Percentiles rank a stretch among this genome's conserved stretches.
Conservation (phyloP, 2,113 vertebrate genomes). For the Daubentonia madagascariensis region DNA sequence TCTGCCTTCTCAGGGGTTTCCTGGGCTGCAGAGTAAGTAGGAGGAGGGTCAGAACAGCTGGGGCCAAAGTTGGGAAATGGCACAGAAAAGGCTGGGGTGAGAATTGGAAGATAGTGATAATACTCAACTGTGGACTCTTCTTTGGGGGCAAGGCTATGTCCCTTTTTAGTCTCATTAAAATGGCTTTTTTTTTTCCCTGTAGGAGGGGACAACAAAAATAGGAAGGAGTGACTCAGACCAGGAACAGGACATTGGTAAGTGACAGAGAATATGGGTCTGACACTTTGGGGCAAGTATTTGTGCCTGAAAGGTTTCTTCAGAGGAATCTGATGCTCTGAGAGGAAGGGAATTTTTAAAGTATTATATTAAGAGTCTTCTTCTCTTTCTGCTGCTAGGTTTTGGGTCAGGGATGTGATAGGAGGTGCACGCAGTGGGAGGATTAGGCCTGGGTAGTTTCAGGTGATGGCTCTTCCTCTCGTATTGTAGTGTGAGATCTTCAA, state of each 20-base stretch:
- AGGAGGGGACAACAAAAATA: slow-evolving; percentile 96
- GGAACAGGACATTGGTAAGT: slow-evolving; percentile 95
- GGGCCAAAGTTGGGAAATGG: background rate
- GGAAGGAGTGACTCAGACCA: slow-evolving; percentile 89
- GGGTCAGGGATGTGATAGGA: background rate
- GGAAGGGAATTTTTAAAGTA: background rate
- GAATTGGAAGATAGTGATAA: background rate
- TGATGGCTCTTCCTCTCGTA: background rate
- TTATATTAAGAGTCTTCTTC: background rate
- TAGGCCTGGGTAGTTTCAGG: background rate
- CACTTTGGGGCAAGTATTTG: background rate
- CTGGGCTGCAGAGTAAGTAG: background rate
- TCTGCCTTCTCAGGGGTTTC: background rate
- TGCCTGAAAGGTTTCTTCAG: background rate
- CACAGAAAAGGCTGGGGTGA: background rate
- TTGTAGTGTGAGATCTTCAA: background rate
- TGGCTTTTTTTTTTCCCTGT: slow-evolving; percentile 32
- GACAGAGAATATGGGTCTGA: background rate
- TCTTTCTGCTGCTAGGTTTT: background rate
- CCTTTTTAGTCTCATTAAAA: slow-evolving; percentile 50
- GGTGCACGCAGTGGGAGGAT: background rate
- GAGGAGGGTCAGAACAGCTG: background rate
- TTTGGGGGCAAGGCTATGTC: background rate
- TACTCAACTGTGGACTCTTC: background rate
- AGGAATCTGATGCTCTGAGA: background rate